These are phyloP conservation scores for Rana temporaria DNA, from an alignment of 2,113 vertebrate genomes.

Conservation along the genomic window DNA sequence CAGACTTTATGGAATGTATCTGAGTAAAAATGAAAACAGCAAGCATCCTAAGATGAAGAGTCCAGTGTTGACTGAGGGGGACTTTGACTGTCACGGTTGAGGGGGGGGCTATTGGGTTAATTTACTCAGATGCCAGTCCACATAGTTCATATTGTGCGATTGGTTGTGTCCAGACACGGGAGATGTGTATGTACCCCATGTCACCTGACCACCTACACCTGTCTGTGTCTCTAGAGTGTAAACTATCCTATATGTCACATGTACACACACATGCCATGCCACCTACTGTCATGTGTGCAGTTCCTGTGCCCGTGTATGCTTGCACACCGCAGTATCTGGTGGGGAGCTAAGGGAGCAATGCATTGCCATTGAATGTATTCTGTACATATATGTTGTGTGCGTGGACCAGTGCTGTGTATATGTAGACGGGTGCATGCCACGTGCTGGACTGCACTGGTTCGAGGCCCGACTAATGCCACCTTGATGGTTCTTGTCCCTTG, in stretches of 20 bases:
- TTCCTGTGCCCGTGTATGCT: neutral
- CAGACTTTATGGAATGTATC: neutral
- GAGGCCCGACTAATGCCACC: neutral
- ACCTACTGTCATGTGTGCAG: neutral
- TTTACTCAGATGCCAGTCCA: neutral
- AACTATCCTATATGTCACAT: neutral
- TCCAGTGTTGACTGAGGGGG: too few relatives aligned
- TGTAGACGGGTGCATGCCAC: neutral
- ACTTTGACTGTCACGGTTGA: too few relatives aligned
- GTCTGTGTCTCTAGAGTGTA: neutral
- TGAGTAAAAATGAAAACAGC: too few relatives aligned
- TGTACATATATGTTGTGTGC: slow-evolving; percentile 38
- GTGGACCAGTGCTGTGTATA: slow-evolving; percentile 17
- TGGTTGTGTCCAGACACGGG: neutral
- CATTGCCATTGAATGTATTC: slow-evolving; percentile 24
- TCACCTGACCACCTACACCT: neutral
- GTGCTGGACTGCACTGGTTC: neutral
- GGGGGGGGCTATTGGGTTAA: neutral
- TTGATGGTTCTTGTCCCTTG: neutral
- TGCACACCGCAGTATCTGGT: neutral
- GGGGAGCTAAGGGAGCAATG: neutral
- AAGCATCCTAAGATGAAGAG: too few relatives aligned
- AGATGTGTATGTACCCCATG: neutral
- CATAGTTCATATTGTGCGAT: neutral
- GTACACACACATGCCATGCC: neutral